Percentiles rank a stretch among this genome's conserved stretches.
These are phyloP conservation scores for Drosophila gaucha DNA, from an alignment of 2,888 invertebrate species.

Conservation along the genomic window DNA sequence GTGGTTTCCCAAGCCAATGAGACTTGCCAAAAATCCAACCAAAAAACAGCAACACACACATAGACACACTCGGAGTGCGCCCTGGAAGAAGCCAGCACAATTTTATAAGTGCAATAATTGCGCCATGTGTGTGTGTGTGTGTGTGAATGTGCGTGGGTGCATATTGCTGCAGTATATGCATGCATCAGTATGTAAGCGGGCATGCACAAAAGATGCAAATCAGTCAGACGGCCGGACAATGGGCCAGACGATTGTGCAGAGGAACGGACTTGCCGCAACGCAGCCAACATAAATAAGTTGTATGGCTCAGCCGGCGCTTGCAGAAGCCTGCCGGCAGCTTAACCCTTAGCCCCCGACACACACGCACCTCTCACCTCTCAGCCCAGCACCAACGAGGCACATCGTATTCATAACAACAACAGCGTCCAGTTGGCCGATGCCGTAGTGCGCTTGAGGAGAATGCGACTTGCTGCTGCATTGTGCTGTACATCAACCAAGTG, in stretches of 20 bases:
- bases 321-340: conserved; percentile 40
- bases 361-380: not conserved
- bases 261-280: conserved; percentile 48
- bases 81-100: conserved; percentile 39
- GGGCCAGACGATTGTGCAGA: conserved; percentile 35
- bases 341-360: conserved; percentile 9
- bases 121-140: conserved; percentile 29
- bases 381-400: conserved; percentile 33
- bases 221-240: conserved; percentile 66
- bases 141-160: conserved; percentile 17
- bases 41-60: conserved; percentile 24
- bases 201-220: conserved; percentile 72
- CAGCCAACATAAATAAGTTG: conserved; percentile 73
- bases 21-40: conserved; percentile 38
- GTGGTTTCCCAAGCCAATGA: conserved; percentile 24
- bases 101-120: conserved; percentile 78
- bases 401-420: conserved; percentile 57
- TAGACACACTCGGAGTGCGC: conserved; percentile 12
- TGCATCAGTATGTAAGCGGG: conserved; percentile 33
- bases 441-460: conserved; percentile 28
- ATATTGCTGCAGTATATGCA: conserved; percentile 15
- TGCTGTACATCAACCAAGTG: conserved; percentile 51
- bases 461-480: conserved; percentile 37
- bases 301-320: conserved; percentile 57
- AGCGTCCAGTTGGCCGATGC: conserved; percentile 6